Base-by-base conservation (phyloP, 2,113 vertebrate genomes). In the Ochotona curzoniae region DNA sequence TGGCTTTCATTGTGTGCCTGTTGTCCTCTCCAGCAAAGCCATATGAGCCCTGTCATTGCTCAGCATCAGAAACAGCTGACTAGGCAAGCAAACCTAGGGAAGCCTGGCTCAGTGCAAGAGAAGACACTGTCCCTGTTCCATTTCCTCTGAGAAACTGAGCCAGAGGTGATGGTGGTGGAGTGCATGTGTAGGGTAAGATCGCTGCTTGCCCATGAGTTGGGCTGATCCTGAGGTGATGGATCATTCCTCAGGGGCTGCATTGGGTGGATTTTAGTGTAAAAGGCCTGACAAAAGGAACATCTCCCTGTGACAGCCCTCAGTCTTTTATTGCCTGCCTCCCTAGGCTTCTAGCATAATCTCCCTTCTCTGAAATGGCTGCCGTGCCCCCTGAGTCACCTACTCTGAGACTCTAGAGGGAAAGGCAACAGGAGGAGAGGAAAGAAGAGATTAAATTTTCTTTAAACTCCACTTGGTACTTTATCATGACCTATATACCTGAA, bases 341-440 rank as follows among this genome's bases (percentile, higher is more conserved):
- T 74, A 47, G n/a, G 8, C 23, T 30, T 47, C 79, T 4, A 44
- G 20, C 21, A 49, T 38, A 20, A 26, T 35, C 9, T 8, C 13
- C 20, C 86, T 10, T 67, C 67, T 30, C 32, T 51, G 1, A 21
- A 69, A 26, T 8, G 32, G 44, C 30, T 17, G 61, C 5, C 26
- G 21, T 7, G 28, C 28, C 75, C 35, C 32, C 7, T 82, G 25
- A 10, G 51, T 44, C 17, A 5, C 64, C 30, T 5, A 61, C 21
- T 75, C 7, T 76, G 30, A 93, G 61, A 32, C 82, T 75, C 54
- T 87, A 76, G 67, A 35, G 11, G 60, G 81, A 81, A 30, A 76
- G 61, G 69, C n/a, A n/a, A 75, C 2, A n/a, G 35, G 67, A 1
- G 20, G 61, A 4, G n/a, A 8, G 26, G 26, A 5, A 12, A 44